A percentile compares a stretch with the other conserved stretches of the same genome.
Evolutionary conservation across 2,113 vertebrate species (phyloP).

Genomic region (Trogon surrucura): DNA sequence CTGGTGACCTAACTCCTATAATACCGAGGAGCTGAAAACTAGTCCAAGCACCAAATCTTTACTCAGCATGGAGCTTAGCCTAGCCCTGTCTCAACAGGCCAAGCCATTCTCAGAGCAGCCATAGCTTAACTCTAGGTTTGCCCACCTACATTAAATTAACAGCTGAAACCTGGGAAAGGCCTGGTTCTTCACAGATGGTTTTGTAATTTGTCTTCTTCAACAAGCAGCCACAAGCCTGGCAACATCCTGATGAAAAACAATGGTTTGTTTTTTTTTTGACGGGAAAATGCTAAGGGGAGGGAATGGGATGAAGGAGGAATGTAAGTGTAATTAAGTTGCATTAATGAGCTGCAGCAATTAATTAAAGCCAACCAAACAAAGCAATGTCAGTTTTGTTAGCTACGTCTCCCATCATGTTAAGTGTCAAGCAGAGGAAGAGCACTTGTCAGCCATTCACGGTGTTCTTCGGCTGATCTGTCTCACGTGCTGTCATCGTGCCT

Average conservation of each 20-base stretch:
- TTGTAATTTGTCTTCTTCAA: background rate
- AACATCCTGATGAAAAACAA: background rate
- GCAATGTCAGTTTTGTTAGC: background rate
- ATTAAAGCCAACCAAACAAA: background rate
- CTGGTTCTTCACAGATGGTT: background rate
- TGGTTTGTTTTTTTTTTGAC: background rate
- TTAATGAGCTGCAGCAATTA: conserved; percentile 43
- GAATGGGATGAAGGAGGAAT: background rate
- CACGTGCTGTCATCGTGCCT: background rate
- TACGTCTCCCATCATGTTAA: background rate
- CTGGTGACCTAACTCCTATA: background rate
- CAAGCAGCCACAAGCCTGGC: background rate
- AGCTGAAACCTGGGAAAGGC: background rate
- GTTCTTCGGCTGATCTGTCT: background rate
- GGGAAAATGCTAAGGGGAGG: background rate
- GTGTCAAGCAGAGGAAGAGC: background rate
- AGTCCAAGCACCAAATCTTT: background rate
- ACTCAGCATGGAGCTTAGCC: background rate
- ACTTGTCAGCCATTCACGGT: background rate
- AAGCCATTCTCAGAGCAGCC: background rate
- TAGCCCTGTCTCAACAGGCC: background rate
- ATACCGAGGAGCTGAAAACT: background rate
- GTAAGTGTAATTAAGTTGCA: conserved; percentile 26
- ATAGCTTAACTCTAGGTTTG: background rate
- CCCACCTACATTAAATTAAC: background rate